phyloP scores from a whole-genome alignment of 2,797 vertebrate species.

The Paguma larvata region DNA sequence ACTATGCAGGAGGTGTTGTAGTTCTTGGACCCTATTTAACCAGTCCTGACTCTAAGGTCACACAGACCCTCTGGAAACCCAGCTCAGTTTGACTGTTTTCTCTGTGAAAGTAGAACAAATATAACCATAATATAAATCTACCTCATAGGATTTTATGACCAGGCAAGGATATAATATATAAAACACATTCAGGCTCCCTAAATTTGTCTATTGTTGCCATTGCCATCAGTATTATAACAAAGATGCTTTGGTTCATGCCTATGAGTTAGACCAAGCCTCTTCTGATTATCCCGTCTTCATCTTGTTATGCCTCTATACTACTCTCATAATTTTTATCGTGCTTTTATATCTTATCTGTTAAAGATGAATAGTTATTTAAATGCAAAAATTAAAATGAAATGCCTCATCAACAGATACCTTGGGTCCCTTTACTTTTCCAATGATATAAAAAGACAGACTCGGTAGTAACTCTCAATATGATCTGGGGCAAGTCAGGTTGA shows the following conservation, averaged over 20 bases:
- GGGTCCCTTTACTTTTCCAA: background rate
- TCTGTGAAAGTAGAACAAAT: background rate
- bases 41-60: background rate
- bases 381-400: background rate
- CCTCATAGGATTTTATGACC: background rate
- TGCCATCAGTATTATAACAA: background rate
- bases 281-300: background rate
- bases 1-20: background rate
- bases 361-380: background rate
- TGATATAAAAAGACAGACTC: background rate
- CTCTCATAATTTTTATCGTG: background rate
- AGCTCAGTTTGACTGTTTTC: background rate
- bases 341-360: background rate
- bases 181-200: background rate
- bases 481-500: background rate
- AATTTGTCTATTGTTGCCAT: background rate
- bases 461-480: background rate
- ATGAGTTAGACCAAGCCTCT: background rate
- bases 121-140: background rate
- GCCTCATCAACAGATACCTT: background rate
- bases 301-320: background rate
- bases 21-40: accelerated
- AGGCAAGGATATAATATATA: background rate
- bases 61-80: background rate
- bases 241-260: accelerated